These are phyloP conservation scores for Hoplodrina ambigua DNA, from an alignment of 2,888 invertebrate species.

Conservation along the genomic window DNA sequence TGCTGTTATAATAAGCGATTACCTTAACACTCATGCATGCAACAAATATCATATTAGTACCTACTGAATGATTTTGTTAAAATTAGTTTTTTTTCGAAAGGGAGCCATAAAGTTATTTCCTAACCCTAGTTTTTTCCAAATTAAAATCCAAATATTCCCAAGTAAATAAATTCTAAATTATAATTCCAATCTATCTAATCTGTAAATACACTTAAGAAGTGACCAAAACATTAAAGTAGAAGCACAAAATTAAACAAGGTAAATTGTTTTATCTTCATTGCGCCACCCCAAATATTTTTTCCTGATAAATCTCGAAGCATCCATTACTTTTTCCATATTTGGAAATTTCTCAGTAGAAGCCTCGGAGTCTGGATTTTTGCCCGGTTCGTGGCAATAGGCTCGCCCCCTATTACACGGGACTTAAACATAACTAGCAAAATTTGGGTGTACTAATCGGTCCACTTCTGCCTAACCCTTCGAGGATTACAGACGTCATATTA, in stretches of 20 bases:
- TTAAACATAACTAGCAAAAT: no score
- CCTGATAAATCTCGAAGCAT: background rate
- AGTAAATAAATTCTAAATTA: slow-evolving; percentile 9
- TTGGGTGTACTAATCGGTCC: no score
- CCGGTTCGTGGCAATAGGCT: no score
- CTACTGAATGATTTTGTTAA: background rate
- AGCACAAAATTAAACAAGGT: background rate
- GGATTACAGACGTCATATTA: no score
- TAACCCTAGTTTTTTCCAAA: background rate
- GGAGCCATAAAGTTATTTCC: background rate
- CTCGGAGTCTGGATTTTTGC: no score
- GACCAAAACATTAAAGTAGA: background rate
- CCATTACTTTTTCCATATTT: no score
- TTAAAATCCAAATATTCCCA: background rate
- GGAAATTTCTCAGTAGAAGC: no score
- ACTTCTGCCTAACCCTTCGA: no score
- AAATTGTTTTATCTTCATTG: background rate
- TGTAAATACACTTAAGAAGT: background rate
- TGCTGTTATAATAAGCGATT: background rate
- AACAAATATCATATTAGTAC: background rate
- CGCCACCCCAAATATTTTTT: background rate
- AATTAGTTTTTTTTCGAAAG: slow-evolving; percentile 4
- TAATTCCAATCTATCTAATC: background rate
- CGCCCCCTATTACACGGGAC: no score
- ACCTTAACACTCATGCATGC: slow-evolving; percentile 23